These are phyloP conservation scores for Diarsia brunnea DNA, from an alignment of 2,888 invertebrate genomes.

Conservation along the genomic window DNA sequence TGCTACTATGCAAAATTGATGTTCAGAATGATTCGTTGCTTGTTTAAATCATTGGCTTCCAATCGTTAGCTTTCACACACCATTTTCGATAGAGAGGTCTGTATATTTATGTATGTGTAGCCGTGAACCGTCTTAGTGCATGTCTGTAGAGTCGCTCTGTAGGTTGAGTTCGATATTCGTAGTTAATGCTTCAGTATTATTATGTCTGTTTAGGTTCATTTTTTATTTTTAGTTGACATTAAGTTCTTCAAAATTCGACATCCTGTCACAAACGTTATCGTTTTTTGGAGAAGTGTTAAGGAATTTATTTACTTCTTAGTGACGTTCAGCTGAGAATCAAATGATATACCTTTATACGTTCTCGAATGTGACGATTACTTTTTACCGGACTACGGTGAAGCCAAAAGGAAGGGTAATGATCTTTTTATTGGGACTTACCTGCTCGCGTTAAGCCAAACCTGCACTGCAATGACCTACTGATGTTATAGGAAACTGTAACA, in stretches of 20 bases:
- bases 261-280: conserved; percentile 39
- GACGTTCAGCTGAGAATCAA: conserved; percentile 25
- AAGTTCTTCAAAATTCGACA: conserved; percentile 30
- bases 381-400: no score
- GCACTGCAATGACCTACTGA: conserved; percentile 74
- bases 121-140: conserved; percentile 70
- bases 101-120: conserved; percentile 70
- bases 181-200: conserved; percentile 63
- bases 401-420: no score
- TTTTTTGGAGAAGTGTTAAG: conserved; percentile 20
- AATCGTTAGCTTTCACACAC: conserved; percentile 81
- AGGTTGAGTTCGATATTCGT: conserved; percentile 58
- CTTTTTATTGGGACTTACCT: conserved; percentile 62
- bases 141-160: conserved; percentile 68
- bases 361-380: conserved; percentile 32
- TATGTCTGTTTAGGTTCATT: conserved; percentile 54
- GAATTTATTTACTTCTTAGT: conserved; percentile 26
- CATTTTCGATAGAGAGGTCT: conserved; percentile 85
- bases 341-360: conserved; percentile 23
- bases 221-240: conserved; percentile 25
- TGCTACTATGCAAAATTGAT: conserved; percentile 86
- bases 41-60: conserved; percentile 78
- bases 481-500: conserved; percentile 71
- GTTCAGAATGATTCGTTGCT: conserved; percentile 81
- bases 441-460: conserved; percentile 76